Percentiles rank a stretch among this genome's conserved stretches.
phyloP scores from a whole-genome alignment of 1,140 invertebrate genomes.

The Apis dorsata region DNA sequence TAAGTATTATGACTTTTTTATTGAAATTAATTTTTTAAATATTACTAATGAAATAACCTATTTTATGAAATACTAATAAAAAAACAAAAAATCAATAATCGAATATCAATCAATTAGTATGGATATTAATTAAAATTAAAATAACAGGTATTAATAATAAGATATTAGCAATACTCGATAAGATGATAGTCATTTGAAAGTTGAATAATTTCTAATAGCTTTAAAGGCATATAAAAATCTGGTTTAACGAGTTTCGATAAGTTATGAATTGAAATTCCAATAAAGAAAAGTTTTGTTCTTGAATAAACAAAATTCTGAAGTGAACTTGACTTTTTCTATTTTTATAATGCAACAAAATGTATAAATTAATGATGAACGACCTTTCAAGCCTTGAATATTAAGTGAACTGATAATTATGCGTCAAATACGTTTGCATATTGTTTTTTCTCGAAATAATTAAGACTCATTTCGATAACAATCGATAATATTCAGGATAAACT shows the following conservation, averaged over 20 bases:
- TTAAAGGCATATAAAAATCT: not conserved
- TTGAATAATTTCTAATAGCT: slow-evolving; percentile 42
- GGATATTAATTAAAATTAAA: no score
- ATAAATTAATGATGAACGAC: slow-evolving; percentile 50
- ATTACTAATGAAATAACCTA: no score
- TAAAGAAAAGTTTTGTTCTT: slow-evolving; percentile 56
- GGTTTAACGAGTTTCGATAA: slow-evolving; percentile 23
- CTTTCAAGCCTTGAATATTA: slow-evolving; percentile 57
- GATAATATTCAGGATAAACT: not conserved
- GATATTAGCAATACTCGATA: no score
- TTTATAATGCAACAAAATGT: slow-evolving; percentile 55
- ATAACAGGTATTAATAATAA: no score
- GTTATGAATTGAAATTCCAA: slow-evolving; percentile 64
- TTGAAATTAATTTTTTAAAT: no score
- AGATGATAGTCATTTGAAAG: slow-evolving; percentile 8
- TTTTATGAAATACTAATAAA: no score
- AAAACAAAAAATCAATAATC: no score
- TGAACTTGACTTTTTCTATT: slow-evolving; percentile 67
- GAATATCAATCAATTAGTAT: no score
- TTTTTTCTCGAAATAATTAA: not conserved
- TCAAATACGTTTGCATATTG: not conserved
- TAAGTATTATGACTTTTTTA: no score
- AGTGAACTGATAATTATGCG: slow-evolving; percentile 44
- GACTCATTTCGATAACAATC: not conserved
- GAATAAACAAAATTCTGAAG: slow-evolving; percentile 58